These are phyloP conservation scores for Elymnias hypermnestra DNA, from an alignment of 1,140 invertebrate species.

Conservation along the genomic window DNA sequence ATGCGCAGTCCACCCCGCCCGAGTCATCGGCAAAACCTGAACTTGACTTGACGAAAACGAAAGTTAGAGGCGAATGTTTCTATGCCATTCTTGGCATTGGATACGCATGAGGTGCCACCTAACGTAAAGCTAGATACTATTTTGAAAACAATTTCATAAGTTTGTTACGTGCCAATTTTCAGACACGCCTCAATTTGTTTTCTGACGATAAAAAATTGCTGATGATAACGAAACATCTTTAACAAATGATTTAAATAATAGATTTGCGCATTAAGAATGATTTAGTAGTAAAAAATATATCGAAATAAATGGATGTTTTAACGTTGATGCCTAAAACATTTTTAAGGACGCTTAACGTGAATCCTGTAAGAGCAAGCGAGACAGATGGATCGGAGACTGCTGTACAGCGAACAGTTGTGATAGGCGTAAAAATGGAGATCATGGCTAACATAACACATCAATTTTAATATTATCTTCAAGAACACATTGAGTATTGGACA, in stretches of 20 bases:
- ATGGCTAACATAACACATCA: too few species aligned
- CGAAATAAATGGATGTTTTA: constrained; percentile 13
- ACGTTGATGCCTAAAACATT: constrained; percentile 20
- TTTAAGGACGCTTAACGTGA: constrained; percentile 20
- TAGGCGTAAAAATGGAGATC: constrained; percentile 16
- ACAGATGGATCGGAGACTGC: constrained; percentile 23
- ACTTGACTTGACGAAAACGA: constrained; percentile 75
- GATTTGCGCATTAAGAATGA: constrained; percentile 2
- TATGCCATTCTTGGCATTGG: constrained; percentile 68
- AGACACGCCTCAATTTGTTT: constrained; percentile 21
- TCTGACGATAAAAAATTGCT: constrained; percentile 13
- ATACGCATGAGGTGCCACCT: constrained; percentile 40
- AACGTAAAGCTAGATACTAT: constrained; percentile 30
- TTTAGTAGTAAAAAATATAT: constrained; percentile 10
- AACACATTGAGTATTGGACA: too few species aligned
- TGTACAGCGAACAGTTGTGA: constrained; percentile 21
- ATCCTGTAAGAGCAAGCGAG: constrained; percentile 40
- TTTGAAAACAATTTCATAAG: constrained; percentile 23
- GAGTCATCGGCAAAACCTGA: constrained; percentile 72
- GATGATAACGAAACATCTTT: neutral
- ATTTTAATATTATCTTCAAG: too few species aligned
- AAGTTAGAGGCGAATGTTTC: constrained; percentile 72
- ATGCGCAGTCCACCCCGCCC: constrained; percentile 48
- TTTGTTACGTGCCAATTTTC: constrained; percentile 5
- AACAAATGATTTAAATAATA: neutral